Evolutionary conservation across 2,888 invertebrate genomes (phyloP).

Genomic region (Metacarcinus magister): DNA sequence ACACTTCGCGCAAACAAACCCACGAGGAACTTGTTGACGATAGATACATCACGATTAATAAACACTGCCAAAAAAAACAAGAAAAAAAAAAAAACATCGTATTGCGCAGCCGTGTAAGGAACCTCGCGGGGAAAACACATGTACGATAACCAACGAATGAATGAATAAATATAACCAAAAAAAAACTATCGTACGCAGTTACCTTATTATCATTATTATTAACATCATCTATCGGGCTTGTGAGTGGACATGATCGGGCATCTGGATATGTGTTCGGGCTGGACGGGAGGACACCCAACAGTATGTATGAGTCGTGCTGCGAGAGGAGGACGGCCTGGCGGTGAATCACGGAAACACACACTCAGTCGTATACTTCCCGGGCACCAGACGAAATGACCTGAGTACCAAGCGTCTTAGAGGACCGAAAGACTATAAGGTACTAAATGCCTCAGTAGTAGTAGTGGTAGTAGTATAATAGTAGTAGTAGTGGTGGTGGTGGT

Average conservation of each 20-base stretch:
- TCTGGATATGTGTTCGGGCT: conserved; percentile 23
- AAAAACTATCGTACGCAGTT: neutral
- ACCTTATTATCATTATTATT: neutral
- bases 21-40: neutral
- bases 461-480: no score
- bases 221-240: neutral
- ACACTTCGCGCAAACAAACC: neutral
- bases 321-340: neutral
- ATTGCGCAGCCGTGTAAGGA: neutral
- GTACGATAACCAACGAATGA: neutral
- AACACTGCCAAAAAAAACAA: neutral
- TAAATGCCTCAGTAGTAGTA: neutral
- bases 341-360: neutral
- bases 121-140: no score
- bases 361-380: neutral
- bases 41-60: no score
- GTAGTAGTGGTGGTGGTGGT: conserved; percentile 7
- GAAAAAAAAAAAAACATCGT: neutral
- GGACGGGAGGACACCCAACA: neutral
- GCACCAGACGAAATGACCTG: neutral
- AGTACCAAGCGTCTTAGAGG: neutral
- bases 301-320: neutral
- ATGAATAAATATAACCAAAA: conserved; percentile 49
- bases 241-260: neutral
- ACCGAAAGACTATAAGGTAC: neutral